Percentiles rank a stretch among this genome's conserved stretches.
phyloP scores from a whole-genome alignment of 2,888 invertebrate genomes.

The Congeria kusceri region DNA sequence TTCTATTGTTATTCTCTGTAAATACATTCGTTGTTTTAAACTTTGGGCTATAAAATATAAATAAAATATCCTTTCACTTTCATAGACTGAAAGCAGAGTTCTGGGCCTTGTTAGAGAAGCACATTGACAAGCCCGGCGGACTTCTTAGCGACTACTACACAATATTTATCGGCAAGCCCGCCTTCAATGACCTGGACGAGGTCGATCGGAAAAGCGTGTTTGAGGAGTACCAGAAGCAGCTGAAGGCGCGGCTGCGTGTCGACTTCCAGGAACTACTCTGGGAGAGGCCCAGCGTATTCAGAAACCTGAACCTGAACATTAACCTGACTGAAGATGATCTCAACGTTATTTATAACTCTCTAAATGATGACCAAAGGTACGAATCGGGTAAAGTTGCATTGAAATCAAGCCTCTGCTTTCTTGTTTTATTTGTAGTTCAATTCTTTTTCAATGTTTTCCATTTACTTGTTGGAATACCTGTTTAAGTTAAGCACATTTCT shows the following conservation, averaged over 20 bases:
- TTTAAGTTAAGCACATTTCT: too few relatives aligned
- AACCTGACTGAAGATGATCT: conserved; percentile 97
- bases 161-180: conserved; percentile 96
- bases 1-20: too few relatives aligned
- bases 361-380: conserved; percentile 66
- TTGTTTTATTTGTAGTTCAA: too few relatives aligned
- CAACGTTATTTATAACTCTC: conserved; percentile 87
- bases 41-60: too few relatives aligned
- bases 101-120: conserved; percentile 95
- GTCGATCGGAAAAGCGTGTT: conserved; percentile 96
- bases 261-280: conserved; percentile 96
- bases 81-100: conserved; percentile 98
- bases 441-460: too few relatives aligned
- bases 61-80: conserved; percentile 39
- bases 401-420: too few relatives aligned
- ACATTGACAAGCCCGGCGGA: conserved; percentile 89
- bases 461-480: too few relatives aligned
- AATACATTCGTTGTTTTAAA: too few relatives aligned
- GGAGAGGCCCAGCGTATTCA: conserved; percentile 97
- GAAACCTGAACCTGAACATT: conserved; percentile 94
- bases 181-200: conserved; percentile 95
- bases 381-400: too few relatives aligned
- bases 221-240: conserved; percentile 93
- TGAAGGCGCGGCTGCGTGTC: conserved; percentile 92
- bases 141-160: conserved; percentile 93